Percentiles rank a stretch among this genome's conserved stretches.
Conservation (phyloP, 2,888 invertebrate species). For the Hirtodrosophila histrioides region DNA sequence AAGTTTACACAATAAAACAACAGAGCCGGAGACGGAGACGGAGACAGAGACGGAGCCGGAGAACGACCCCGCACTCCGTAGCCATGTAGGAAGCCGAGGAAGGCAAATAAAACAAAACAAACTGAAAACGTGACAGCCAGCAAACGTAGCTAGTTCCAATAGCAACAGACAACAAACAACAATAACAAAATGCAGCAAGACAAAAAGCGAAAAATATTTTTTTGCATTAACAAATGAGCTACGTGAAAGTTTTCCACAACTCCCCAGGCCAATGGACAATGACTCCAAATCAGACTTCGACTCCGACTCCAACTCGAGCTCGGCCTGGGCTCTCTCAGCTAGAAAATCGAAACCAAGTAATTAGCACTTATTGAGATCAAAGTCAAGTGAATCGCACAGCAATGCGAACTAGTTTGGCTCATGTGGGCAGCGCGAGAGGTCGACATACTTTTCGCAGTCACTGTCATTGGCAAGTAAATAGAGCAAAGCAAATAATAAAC, state of each 20-base stretch:
- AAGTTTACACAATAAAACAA: constrained; percentile 51
- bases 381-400: constrained; percentile 63
- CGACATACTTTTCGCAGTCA: constrained; percentile 71
- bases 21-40: constrained; percentile 13
- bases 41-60: constrained; percentile 10
- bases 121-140: constrained; percentile 70
- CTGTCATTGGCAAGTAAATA: constrained; percentile 73
- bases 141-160: constrained; percentile 36
- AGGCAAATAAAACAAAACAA: constrained; percentile 71
- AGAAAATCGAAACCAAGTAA: constrained; percentile 67
- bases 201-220: constrained; percentile 40
- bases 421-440: constrained; percentile 59
- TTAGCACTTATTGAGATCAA: constrained; percentile 75
- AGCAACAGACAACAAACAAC: constrained; percentile 23
- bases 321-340: constrained; percentile 3
- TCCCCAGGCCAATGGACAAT: constrained; percentile 31
- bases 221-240: constrained; percentile 76
- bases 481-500: constrained; percentile 61
- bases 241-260: constrained; percentile 72
- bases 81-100: constrained; percentile 54
- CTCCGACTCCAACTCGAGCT: neutral
- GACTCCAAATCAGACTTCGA: neutral
- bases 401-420: constrained; percentile 59
- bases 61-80: constrained; percentile 8
- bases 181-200: constrained; percentile 35